phyloP scores from a whole-genome alignment of 2,797 vertebrate genomes.

The Syngnathus acus region DNA sequence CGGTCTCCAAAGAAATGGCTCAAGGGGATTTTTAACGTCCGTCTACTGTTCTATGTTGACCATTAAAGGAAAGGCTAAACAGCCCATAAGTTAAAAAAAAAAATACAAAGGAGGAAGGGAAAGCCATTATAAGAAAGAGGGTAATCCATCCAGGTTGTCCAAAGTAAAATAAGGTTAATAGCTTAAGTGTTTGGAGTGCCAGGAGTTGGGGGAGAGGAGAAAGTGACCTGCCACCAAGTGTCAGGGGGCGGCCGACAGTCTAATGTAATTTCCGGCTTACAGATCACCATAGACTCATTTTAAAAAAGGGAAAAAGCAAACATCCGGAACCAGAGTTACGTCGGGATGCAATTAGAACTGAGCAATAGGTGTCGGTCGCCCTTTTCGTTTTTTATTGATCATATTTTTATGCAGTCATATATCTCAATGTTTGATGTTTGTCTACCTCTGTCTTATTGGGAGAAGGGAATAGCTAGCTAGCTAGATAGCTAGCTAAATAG shows the following conservation, averaged over 20 bases:
- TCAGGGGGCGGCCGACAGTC: slow-evolving; percentile 25
- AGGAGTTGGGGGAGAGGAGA: slow-evolving; percentile 26
- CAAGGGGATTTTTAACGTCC: slow-evolving; percentile 27
- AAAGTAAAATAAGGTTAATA: slow-evolving; percentile 58
- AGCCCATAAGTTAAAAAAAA: slow-evolving; percentile 16
- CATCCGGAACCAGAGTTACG: slow-evolving; percentile 26
- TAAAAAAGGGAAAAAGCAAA: slow-evolving; percentile 27
- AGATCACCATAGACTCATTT: slow-evolving; percentile 37
- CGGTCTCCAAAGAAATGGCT: slow-evolving; percentile 38
- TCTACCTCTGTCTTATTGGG: background rate
- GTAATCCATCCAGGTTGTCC: slow-evolving; percentile 44
- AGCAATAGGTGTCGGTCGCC: slow-evolving; percentile 11
- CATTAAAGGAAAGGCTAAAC: slow-evolving; percentile 34
- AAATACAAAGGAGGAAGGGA: slow-evolving; percentile 13
- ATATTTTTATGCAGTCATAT: slow-evolving; percentile 14
- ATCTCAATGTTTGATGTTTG: background rate
- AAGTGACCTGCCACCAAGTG: slow-evolving; percentile 44
- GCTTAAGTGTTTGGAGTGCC: slow-evolving; percentile 53
- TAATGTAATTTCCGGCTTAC: slow-evolving; percentile 54
- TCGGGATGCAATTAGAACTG: slow-evolving; percentile 25
- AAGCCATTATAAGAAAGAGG: slow-evolving; percentile 42
- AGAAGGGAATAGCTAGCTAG: too few species aligned
- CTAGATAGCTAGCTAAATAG: too few species aligned
- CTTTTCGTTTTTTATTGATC: slow-evolving; percentile 12
- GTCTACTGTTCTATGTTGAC: slow-evolving; percentile 22